phyloP scores from a whole-genome alignment of 2,113 vertebrate genomes.

The Indicator maculatus region DNA sequence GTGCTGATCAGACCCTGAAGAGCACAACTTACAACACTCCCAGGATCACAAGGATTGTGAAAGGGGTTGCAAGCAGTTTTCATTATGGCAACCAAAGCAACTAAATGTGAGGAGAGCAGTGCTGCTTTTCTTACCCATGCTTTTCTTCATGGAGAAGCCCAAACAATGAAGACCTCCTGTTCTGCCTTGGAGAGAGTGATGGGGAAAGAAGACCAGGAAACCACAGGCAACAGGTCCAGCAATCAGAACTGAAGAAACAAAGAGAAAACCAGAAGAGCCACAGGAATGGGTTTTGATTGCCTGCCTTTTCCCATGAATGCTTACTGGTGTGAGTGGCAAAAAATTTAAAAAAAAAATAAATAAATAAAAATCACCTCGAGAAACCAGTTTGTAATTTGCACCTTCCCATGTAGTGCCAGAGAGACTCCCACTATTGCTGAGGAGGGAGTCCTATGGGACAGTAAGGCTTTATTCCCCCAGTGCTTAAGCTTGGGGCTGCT shows the following conservation, averaged over 20 bases:
- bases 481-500: neutral
- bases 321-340: neutral
- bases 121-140: neutral
- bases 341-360: neutral
- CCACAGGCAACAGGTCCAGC: neutral
- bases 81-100: neutral
- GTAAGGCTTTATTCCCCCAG: neutral
- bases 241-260: rapidly evolving
- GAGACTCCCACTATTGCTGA: neutral
- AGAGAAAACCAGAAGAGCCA: neutral
- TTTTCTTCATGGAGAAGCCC: neutral
- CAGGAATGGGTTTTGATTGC: rapidly evolving
- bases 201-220: neutral
- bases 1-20: neutral
- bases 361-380: neutral
- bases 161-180: neutral
- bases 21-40: rapidly evolving
- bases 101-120: neutral
- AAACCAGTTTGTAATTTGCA: neutral
- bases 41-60: neutral
- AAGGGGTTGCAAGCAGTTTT: neutral
- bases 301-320: neutral
- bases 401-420: rapidly evolving
- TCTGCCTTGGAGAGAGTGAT: neutral
- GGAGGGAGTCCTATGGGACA: neutral